phyloP scores from a whole-genome alignment of 2,888 invertebrate species.

The Ectemnius cavifrons region DNA sequence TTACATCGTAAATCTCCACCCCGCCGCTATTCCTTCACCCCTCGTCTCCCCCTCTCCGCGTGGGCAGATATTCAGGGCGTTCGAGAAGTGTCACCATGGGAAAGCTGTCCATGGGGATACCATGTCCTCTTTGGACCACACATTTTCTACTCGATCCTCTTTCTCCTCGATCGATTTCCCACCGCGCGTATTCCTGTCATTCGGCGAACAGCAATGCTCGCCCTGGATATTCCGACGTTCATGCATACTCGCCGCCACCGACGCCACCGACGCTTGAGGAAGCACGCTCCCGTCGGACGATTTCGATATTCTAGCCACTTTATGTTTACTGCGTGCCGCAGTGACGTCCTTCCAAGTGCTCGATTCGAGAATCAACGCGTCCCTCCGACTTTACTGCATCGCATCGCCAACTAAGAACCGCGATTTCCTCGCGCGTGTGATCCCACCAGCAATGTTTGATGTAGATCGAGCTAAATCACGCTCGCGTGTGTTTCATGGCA shows the following conservation, averaged over 20 bases:
- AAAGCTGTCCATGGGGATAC: background rate
- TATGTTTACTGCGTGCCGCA: slow-evolving; percentile 1
- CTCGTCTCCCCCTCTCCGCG: slow-evolving; percentile 12
- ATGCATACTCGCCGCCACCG: too few species aligned
- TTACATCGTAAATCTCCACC: slow-evolving; percentile 63
- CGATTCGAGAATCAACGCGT: background rate
- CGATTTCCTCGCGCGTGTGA: too few species aligned
- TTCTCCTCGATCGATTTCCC: slow-evolving; percentile 32
- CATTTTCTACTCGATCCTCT: slow-evolving; percentile 20
- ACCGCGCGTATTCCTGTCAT: slow-evolving; percentile 8
- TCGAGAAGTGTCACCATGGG: background rate
- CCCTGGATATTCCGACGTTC: too few species aligned
- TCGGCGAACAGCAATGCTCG: background rate
- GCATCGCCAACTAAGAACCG: background rate
- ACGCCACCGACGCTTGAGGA: too few species aligned
- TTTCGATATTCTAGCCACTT: slow-evolving; percentile 9
- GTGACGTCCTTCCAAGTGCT: background rate
- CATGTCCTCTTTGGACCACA: background rate
- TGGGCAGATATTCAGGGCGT: slow-evolving; percentile 16
- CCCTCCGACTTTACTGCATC: background rate
- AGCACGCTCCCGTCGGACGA: slow-evolving; percentile 3
- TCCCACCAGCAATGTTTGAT: too few species aligned
- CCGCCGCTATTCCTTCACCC: slow-evolving; percentile 50
- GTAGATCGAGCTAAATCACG: too few species aligned
- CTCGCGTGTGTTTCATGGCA: too few species aligned